phyloP scores from a whole-genome alignment of 2,113 vertebrate species.

The Calypte anna region DNA sequence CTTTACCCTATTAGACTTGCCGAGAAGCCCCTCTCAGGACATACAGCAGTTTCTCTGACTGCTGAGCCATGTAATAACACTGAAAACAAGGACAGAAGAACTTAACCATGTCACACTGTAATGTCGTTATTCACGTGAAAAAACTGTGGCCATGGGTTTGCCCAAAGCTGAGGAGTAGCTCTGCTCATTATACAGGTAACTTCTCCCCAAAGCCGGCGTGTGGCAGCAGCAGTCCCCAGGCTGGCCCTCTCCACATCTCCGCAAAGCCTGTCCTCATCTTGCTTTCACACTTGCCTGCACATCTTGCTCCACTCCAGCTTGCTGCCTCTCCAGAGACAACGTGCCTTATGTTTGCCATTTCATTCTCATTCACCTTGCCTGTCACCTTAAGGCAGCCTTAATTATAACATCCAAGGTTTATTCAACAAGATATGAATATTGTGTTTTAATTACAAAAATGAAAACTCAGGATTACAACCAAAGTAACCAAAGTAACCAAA shows the following conservation, averaged over 20 bases:
- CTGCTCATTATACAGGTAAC: background rate
- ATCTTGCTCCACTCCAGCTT: background rate
- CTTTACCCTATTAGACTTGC: background rate
- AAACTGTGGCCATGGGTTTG: background rate
- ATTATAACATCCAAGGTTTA: conserved; percentile 9
- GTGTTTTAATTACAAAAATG: conserved; percentile 34
- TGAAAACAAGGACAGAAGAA: conserved; percentile 11
- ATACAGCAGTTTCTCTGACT: conserved; percentile 12
- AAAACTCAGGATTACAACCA: background rate
- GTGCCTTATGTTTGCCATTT: background rate
- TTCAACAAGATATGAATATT: background rate
- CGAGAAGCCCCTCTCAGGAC: background rate
- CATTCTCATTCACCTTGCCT: background rate
- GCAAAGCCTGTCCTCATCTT: background rate
- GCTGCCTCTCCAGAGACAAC: background rate
- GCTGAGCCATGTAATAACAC: conserved; percentile 49
- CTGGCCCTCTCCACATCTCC: background rate
- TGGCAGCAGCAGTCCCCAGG: background rate
- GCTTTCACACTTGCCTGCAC: conserved; percentile 9
- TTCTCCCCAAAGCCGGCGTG: background rate
- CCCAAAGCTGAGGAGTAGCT: background rate
- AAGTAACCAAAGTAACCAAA: background rate
- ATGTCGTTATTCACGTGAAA: background rate
- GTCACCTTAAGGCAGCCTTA: conserved; percentile 43
- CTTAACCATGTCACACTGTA: background rate